phyloP scores from a whole-genome alignment of 2,113 vertebrate genomes.

The Indicator maculatus region DNA sequence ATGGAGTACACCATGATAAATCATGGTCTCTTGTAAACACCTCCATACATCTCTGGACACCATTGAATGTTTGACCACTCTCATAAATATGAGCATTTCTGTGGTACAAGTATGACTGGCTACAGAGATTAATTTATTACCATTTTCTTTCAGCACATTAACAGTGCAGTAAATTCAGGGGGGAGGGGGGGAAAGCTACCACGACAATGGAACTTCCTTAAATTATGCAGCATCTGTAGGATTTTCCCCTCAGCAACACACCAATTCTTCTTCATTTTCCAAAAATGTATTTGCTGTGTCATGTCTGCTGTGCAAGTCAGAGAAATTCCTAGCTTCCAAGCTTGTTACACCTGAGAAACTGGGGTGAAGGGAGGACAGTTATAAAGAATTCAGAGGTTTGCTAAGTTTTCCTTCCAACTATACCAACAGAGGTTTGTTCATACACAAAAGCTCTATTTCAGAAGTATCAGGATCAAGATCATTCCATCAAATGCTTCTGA shows the following conservation, averaged over 20 bases:
- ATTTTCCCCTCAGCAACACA: not conserved
- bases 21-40: constrained; percentile 2
- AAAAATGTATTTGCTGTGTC: not conserved
- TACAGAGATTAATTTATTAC: constrained; percentile 28
- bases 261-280: not conserved
- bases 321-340: not conserved
- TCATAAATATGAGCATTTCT: constrained; percentile 16
- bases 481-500: not conserved
- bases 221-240: not conserved
- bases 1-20: not conserved
- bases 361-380: not conserved
- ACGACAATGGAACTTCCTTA: not conserved
- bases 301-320: not conserved
- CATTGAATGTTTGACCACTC: not conserved
- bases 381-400: not conserved
- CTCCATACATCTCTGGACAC: constrained; percentile 38
- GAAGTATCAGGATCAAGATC: not conserved
- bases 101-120: not conserved
- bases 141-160: constrained; percentile 4
- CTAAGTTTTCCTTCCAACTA: not conserved
- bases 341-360: not conserved
- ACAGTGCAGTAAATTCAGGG: not conserved
- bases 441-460: not conserved
- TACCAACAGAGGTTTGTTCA: not conserved
- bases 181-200: accelerated